Evolutionary conservation across 1,140 invertebrate genomes (phyloP).

Genomic region (Leucophenga varia): DNA sequence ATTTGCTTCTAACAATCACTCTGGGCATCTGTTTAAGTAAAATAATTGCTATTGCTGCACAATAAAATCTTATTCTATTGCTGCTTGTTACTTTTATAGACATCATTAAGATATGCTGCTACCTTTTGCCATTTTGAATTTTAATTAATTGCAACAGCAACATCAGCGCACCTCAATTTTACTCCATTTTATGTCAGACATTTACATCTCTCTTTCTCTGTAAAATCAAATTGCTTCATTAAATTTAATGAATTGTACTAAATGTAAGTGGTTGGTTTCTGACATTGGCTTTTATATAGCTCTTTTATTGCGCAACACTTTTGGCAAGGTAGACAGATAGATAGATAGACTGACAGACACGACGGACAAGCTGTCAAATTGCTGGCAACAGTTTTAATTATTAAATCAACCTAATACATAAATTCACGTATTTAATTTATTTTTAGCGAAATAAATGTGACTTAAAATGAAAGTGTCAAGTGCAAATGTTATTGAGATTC

Average conservation of each 20-base stretch:
- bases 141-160: conserved; percentile 51
- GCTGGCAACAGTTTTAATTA: conserved; percentile 8
- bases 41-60: no score
- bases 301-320: conserved; percentile 2
- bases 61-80: no score
- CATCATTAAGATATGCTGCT: no score
- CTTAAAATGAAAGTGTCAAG: no score
- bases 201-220: conserved; percentile 1
- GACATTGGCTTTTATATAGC: conserved; percentile 2
- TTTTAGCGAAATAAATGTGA: no score
- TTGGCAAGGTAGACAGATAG: conserved; percentile 11
- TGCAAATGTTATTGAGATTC: no score
- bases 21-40: no score
- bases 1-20: no score
- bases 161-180: conserved; percentile 1
- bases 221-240: conserved; percentile 28
- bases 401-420: no score
- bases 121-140: conserved; percentile 54
- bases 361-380: conserved; percentile 8
- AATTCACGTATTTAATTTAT: no score
- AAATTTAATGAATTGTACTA: conserved; percentile 53
- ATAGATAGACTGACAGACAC: conserved; percentile 19
- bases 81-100: no score
- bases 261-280: conserved; percentile 31
- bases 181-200: conserved; percentile 1